A percentile compares a stretch with the other conserved stretches of the same genome.
Evolutionary conservation across 2,888 invertebrate species (phyloP).

Genomic region (Tachina fera): DNA sequence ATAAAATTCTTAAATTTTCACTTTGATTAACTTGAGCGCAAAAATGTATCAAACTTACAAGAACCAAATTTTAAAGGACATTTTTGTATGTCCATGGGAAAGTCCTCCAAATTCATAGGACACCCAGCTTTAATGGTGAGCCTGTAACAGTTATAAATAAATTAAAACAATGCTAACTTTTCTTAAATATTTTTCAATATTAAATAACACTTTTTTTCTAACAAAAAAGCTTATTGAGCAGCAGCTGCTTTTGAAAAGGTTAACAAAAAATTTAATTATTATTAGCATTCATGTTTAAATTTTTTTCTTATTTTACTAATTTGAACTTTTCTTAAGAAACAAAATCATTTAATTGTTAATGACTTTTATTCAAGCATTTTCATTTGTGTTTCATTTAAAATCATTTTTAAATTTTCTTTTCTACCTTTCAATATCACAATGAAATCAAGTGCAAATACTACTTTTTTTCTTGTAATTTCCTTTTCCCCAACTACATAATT

Average conservation of each 20-base stretch:
- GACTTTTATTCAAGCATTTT: not conserved
- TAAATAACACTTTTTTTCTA: too few species aligned
- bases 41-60: conserved; percentile 86
- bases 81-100: conserved; percentile 93
- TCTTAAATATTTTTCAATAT: too few species aligned
- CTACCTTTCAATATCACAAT: not conserved
- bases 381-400: not conserved
- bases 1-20: too few species aligned
- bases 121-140: conserved; percentile 93
- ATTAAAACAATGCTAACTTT: too few species aligned
- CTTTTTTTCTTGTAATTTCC: conserved; percentile 20
- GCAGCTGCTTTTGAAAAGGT: too few species aligned
- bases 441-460: conserved; percentile 21
- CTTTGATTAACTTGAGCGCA: too few species aligned
- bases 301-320: too few species aligned
- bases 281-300: too few species aligned
- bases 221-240: too few species aligned
- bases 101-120: conserved; percentile 92
- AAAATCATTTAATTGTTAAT: conserved; percentile 1
- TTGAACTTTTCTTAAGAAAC: not conserved
- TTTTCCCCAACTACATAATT: conserved; percentile 9
- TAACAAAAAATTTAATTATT: too few species aligned
- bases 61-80: conserved; percentile 92
- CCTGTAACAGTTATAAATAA: conserved; percentile 81
- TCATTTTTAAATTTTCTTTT: not conserved